phyloP scores from a whole-genome alignment of 1,140 invertebrate genomes.

The Elymnias hypermnestra region DNA sequence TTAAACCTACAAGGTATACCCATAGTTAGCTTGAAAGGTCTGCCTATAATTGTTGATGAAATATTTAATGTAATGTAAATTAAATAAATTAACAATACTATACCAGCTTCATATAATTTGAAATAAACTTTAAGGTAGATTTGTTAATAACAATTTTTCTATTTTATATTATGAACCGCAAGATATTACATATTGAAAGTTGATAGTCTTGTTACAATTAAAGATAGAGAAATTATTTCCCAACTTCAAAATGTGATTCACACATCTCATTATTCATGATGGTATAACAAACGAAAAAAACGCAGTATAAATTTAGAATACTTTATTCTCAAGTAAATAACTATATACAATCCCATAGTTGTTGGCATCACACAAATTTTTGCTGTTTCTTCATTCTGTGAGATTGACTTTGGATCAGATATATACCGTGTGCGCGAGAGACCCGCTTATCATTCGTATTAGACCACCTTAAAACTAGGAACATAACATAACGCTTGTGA shows the following conservation, averaged over 20 bases:
- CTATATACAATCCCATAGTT: conserved; percentile 53
- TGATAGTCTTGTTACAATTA: too few species aligned
- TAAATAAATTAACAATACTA: too few species aligned
- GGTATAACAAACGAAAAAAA: conserved; percentile 7
- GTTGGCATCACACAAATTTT: conserved; percentile 7
- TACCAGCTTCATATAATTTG: too few species aligned
- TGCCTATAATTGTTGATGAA: too few species aligned
- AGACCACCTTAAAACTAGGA: conserved; percentile 56
- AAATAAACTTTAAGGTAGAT: too few species aligned
- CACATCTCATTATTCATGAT: background rate
- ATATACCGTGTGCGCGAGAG: conserved; percentile 11
- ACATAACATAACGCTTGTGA: conserved; percentile 48
- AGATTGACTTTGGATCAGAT: conserved; percentile 19
- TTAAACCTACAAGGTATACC: too few species aligned
- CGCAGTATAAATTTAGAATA: conserved; percentile 8
- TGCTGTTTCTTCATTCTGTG: background rate
- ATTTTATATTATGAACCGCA: too few species aligned
- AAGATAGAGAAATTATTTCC: too few species aligned
- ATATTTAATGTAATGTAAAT: too few species aligned
- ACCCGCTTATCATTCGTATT: conserved; percentile 14
- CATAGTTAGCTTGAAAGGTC: too few species aligned
- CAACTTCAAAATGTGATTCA: background rate
- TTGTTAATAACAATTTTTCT: too few species aligned
- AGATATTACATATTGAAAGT: too few species aligned
- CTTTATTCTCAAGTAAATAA: conserved; percentile 37